Evolutionary conservation across 2,797 vertebrate species (phyloP).

Genomic region (Alfaro cultratus): DNA sequence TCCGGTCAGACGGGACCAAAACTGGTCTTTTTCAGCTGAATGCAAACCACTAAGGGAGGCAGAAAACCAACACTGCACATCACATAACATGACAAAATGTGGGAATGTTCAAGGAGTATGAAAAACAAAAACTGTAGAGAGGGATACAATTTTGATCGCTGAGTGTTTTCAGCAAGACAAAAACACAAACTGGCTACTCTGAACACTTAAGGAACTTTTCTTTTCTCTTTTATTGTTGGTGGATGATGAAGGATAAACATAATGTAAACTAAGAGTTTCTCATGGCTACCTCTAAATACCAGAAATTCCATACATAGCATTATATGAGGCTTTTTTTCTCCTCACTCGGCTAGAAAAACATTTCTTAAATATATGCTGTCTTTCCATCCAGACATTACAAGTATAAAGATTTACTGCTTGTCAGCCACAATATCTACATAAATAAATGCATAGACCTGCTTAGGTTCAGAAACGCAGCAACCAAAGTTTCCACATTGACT

Average conservation of each 20-base stretch:
- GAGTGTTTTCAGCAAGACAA: conserved; percentile 35
- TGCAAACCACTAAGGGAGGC: not conserved
- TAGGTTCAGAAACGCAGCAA: conserved; percentile 21
- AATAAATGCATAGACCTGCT: conserved; percentile 4
- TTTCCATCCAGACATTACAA: not conserved
- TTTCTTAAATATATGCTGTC: not conserved
- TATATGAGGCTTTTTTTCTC: not conserved
- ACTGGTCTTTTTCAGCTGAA: not conserved
- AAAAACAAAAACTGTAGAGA: not conserved
- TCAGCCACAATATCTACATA: not conserved
- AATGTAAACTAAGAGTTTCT: not conserved
- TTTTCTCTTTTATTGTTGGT: not conserved
- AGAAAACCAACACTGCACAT: not conserved
- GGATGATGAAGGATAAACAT: not conserved
- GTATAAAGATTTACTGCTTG: conserved; percentile 16
- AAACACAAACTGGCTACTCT: conserved; percentile 1
- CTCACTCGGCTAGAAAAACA: not conserved
- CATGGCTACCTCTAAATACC: not conserved
- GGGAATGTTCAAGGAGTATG: not conserved
- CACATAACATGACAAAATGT: not conserved
- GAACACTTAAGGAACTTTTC: conserved; percentile 1
- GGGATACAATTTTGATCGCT: conserved; percentile 33
- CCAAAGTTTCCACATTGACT: conserved; percentile 31
- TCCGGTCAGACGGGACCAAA: not conserved
- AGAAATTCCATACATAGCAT: not conserved